Conservation (phyloP, 2,888 invertebrate genomes). For the Drosophila pullipes region DNA sequence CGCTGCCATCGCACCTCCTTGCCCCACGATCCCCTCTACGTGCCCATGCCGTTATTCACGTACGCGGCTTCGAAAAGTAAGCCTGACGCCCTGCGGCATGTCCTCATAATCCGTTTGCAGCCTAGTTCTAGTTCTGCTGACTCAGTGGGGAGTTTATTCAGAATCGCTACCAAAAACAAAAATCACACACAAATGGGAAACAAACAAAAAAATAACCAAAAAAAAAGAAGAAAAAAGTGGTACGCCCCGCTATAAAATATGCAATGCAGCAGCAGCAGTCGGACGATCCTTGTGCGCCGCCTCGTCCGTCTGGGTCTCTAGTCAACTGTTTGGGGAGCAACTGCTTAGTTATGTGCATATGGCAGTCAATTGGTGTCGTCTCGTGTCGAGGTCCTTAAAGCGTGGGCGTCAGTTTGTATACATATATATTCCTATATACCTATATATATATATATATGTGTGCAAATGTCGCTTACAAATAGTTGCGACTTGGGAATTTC, state of each 20-base stretch:
- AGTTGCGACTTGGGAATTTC: slow-evolving; percentile 11
- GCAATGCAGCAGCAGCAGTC: slow-evolving; percentile 48
- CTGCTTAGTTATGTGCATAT: slow-evolving; percentile 73
- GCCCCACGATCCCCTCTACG: slow-evolving; percentile 38
- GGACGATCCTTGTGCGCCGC: slow-evolving; percentile 6
- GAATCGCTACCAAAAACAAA: slow-evolving; percentile 14
- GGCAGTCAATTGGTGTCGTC: slow-evolving; percentile 74
- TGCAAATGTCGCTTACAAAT: slow-evolving; percentile 18
- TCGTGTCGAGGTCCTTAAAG: slow-evolving; percentile 17
- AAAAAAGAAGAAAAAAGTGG: neutral
- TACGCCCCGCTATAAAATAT: slow-evolving; percentile 40
- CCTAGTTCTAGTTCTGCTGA: slow-evolving; percentile 75
- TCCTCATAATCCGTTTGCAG: slow-evolving; percentile 80
- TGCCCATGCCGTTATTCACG: slow-evolving; percentile 70
- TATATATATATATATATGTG: neutral
- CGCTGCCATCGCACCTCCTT: slow-evolving; percentile 3
- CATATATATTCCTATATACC: neutral
- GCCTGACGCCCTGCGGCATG: slow-evolving; percentile 77
- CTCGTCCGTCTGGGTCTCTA: slow-evolving; percentile 16
- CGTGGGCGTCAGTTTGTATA: slow-evolving; percentile 8
- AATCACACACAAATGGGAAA: neutral
- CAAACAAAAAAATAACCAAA: neutral
- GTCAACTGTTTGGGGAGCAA: slow-evolving; percentile 64
- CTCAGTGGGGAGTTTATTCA: slow-evolving; percentile 65
- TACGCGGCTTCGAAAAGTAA: slow-evolving; percentile 74